Base-by-base conservation (phyloP, 2,113 vertebrate genomes). In the Dromas ardeola region DNA sequence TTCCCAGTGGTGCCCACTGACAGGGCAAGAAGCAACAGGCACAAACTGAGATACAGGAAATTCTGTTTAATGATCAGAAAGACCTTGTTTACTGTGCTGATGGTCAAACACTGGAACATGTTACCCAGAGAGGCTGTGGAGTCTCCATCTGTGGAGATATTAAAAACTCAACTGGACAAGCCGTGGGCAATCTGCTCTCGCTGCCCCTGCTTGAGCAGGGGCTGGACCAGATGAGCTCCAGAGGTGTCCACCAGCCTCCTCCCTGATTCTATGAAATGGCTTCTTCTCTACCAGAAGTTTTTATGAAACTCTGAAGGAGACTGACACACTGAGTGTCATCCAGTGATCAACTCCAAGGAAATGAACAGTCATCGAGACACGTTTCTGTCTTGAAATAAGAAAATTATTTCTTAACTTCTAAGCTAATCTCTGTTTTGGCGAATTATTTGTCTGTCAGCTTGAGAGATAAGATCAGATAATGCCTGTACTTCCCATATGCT, bases 231-330 rank as follows among this genome's bases (percentile, higher is more conserved):
- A 72, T 0, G 4, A 76, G 15, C 58, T 90, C 19, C 74, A 85
- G 70, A 82, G 18, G 17, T 21, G 26, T 55, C 29, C 47, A 59
- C 6, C 52, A 79, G 32, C 32, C n/a, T 76, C n/a, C 42, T 34
- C 13, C 0, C 0, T 1, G 0, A 27, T 62, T 78, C 42, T 71
- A 0, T 30, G 29, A 58, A 74, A 74, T 25, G 20, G 18, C 11
- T 59, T 74, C 55, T 78, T 83, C 55, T 95, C 42, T 42, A 29
- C 25, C 19, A 74, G 38, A 14, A 66, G 19, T 27, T 94, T 76
- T 71, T 74, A 81, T 18, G 8, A 77, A 88, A 81, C 55, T 73
- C 55, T 83, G 76, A 84, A 88, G 71, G 56, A 58, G 23, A 21
- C 13, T 49, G 15, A 36, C 45, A 79, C 22, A 79, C 13, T 27